Base-by-base conservation (phyloP, 2,797 vertebrate species). In the Sebastes itinus region DNA sequence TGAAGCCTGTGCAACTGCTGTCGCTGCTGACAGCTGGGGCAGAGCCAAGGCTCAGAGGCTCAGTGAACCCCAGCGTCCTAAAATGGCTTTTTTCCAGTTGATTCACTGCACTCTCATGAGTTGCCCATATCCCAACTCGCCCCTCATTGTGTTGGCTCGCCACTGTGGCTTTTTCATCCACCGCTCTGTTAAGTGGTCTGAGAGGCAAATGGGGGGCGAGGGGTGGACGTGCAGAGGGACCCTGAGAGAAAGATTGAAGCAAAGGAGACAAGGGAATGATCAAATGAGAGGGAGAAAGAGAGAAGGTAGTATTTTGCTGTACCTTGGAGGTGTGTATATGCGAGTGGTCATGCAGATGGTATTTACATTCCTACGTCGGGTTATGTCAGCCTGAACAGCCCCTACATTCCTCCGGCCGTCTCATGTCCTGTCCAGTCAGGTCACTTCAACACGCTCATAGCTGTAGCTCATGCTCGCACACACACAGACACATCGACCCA, bases 321-420 rank as follows among this genome's bases (percentile, higher is more conserved):
- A 82, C 56, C 68, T 78, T 56, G 7, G 62, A 70, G 61, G 55
- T 56, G 73, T 35, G 30, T 61, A 28, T 12, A 4, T 54, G 23
- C 11, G 6, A 77, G 78, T 52, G 87, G 82, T 89, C 89, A 87
- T 93, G 82, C 84, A 91, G 81, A 89, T 93, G 92, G 84, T 86
- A 89, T 93, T 89, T 91, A 91, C 85, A 91, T 93, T 92, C 87
- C 82, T 86, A 54, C 3, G 22, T 52, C 81, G 81, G 86, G 81
- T 92, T 92, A 80, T 92, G 85, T 92, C 89, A 86, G 88, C 81
- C 74, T 87, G 68, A 90, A 77, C 72, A 86, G 74, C 76, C 77
- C 81, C 81, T 66, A 69, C 78, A 90, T 92, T 93, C 88, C 82
- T 87, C 42, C 18, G 18, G 76, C 70, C 20, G 65, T 81, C 87